Conservation (phyloP, 2,113 vertebrate species). For the Ochotona princeps region DNA sequence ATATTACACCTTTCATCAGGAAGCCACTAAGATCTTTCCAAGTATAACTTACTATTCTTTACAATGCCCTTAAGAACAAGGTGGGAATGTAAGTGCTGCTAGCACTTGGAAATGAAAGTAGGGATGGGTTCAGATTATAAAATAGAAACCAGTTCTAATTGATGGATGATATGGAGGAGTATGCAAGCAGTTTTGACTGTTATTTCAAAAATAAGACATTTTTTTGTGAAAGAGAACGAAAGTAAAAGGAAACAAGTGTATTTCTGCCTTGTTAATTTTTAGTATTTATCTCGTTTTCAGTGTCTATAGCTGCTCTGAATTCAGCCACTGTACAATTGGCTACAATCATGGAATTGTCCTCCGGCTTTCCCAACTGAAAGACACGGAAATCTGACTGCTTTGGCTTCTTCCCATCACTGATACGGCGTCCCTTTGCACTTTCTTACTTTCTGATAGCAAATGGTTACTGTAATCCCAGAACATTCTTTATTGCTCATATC, state of each 20-base stretch:
- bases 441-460: background rate
- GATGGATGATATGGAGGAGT: constrained; percentile 18
- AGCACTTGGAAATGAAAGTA: constrained; percentile 54
- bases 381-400: background rate
- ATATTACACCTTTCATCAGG: constrained; percentile 60
- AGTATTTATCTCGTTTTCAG: background rate
- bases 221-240: background rate
- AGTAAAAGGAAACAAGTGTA: background rate
- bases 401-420: background rate
- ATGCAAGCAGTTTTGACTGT: constrained; percentile 5
- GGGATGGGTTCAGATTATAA: constrained; percentile 30
- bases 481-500: background rate
- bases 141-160: constrained; percentile 60
- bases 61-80: constrained; percentile 65
- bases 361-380: background rate
- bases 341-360: background rate
- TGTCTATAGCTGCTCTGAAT: background rate
- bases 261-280: background rate
- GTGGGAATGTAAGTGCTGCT: constrained; percentile 61
- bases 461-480: background rate
- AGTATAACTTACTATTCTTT: constrained; percentile 76
- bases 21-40: constrained; percentile 60
- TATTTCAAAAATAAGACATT: background rate
- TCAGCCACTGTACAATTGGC: background rate
- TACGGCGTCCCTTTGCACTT: background rate